Conservation (phyloP, 2,888 invertebrate species). For the Hoplodrina ambigua region DNA sequence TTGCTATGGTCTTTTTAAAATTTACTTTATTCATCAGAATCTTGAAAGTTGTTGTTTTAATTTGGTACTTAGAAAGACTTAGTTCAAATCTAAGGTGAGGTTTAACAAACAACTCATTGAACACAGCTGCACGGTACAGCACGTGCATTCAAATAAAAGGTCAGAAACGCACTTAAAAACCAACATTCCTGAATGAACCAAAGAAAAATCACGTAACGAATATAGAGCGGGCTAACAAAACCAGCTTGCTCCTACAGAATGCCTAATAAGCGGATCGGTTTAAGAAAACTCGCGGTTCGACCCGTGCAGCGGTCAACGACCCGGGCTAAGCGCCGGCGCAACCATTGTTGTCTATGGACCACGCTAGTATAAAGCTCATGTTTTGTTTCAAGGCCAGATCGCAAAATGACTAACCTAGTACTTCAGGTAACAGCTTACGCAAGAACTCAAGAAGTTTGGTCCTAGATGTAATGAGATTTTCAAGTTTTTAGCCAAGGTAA, state of each 20-base stretch:
- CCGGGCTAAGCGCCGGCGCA: slow-evolving; percentile 84
- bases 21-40: background rate
- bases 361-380: slow-evolving; percentile 70
- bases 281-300: slow-evolving; percentile 87
- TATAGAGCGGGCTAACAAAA: slow-evolving; percentile 72
- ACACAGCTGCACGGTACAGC: background rate
- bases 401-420: slow-evolving; percentile 62
- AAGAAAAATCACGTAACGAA: slow-evolving; percentile 69
- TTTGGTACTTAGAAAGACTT: background rate
- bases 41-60: background rate
- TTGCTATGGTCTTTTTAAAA: slow-evolving; percentile 13
- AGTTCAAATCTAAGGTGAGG: background rate
- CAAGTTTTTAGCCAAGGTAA: slow-evolving; percentile 1
- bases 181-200: slow-evolving; percentile 44
- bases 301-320: slow-evolving; percentile 83
- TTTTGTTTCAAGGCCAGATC: slow-evolving; percentile 77
- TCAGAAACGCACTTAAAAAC: slow-evolving; percentile 41
- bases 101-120: slow-evolving; percentile 7
- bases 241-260: slow-evolving; percentile 77
- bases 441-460: slow-evolving; percentile 26
- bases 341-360: slow-evolving; percentile 85
- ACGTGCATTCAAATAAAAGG: slow-evolving; percentile 35
- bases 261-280: slow-evolving; percentile 88
- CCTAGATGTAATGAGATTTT: slow-evolving; percentile 7
- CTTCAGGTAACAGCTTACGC: slow-evolving; percentile 33